These are phyloP conservation scores for Ramphastos sulfuratus DNA, from an alignment of 2,113 vertebrate species.

Conservation along the genomic window DNA sequence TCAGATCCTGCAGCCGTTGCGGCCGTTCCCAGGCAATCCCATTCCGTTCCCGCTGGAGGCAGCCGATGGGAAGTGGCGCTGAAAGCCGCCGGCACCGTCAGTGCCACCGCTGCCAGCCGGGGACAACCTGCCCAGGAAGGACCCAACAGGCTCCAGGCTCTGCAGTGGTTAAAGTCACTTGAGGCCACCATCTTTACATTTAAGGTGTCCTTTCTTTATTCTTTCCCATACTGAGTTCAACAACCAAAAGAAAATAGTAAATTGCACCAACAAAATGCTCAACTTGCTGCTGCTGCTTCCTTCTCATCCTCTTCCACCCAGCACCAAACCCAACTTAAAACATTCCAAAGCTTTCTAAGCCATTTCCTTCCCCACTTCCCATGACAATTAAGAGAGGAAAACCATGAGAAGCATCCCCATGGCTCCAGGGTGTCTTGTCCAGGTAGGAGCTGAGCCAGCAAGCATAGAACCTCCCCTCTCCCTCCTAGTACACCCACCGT, in stretches of 20 bases:
- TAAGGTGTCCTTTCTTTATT: constrained; percentile 39
- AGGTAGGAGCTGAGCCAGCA: background rate
- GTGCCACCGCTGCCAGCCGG: background rate
- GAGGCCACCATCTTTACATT: background rate
- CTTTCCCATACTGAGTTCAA: background rate
- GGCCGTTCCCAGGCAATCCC: background rate
- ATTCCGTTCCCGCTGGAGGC: background rate
- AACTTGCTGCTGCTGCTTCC: background rate
- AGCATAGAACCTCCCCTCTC: background rate
- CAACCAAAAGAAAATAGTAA: background rate
- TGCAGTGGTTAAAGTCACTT: background rate
- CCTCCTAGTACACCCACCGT: no score
- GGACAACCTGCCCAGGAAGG: background rate
- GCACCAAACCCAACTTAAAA: background rate
- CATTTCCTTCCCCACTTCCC: background rate
- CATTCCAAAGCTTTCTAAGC: background rate
- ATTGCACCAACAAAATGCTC: background rate
- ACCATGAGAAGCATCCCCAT: fast-evolving
- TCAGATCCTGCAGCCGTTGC: fast-evolving
- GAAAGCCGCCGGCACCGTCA: background rate
- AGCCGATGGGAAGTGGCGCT: background rate
- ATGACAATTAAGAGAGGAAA: background rate
- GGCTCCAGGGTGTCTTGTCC: background rate
- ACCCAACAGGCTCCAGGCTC: fast-evolving
- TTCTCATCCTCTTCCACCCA: background rate